Evolutionary conservation across 2,113 vertebrate genomes (phyloP), one percentile per base, ranked within the genome.

Genomic region (Regulus satrapa): DNA sequence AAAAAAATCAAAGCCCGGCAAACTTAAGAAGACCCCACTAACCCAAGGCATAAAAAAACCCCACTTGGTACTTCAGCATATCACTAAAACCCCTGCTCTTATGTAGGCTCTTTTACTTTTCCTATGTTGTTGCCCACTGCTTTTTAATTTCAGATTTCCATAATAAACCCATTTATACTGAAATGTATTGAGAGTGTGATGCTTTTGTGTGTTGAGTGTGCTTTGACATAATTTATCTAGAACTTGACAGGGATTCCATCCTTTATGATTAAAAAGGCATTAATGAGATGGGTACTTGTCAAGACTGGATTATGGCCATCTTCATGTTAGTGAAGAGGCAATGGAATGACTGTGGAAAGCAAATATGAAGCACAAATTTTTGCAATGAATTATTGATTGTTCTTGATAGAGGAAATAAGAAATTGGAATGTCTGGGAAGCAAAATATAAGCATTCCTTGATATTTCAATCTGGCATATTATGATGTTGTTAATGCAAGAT

Each of bases 271-370:
- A 97, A 96, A 97, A 96, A 94, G 88, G 78, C 96, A 94, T 96
- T 98, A 97, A 98, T 97, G 96, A 98, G 94, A 91, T 86, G 92
- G 85, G 55, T 95, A 68, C 93, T 95, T 98, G 96, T 98, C 97
- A 97, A 89, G 85, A 91, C 77, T 96, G 85, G 95, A 96, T 97
- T 93, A 69, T 82, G 66, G 76, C 74, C 81, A 89, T 91, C 92
- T 95, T 85, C 24, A 2, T 49, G 16, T 87, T 94, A 88, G 91
- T 92, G 75, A 89, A 90, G 89, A 89, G 69, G 89, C 92, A 95
- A 32, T 94, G 79, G 96, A 79, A 91, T 88, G 63, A 76, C 88
- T 92, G 46, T 16, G 19, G 85, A 73, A 90, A 92, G 73, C n/a
- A 75, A 58, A 63, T 54, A 64, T 74, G 89, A 97, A 84, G 56